These are phyloP conservation scores for Anarsia innoxiella DNA, from an alignment of 2,888 invertebrate species.

Conservation along the genomic window DNA sequence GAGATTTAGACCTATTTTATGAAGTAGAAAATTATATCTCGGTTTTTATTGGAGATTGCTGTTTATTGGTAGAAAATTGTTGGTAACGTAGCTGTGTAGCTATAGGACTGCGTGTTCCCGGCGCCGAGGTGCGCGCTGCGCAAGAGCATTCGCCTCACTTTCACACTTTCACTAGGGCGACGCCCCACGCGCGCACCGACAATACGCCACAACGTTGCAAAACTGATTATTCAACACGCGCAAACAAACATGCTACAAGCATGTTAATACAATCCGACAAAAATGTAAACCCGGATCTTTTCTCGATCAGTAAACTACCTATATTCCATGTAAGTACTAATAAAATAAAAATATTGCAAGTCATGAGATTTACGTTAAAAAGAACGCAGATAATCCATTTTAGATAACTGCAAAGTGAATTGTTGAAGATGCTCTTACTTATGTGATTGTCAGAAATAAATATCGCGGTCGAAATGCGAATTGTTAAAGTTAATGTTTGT, in stretches of 20 bases:
- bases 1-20: too few species aligned
- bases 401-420: slow-evolving; percentile 39
- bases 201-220: slow-evolving; percentile 49
- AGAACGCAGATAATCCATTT: slow-evolving; percentile 39
- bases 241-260: slow-evolving; percentile 7
- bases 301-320: too few species aligned
- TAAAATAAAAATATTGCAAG: slow-evolving; percentile 33
- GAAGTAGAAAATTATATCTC: too few species aligned
- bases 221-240: slow-evolving; percentile 61
- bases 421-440: slow-evolving; percentile 31
- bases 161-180: slow-evolving; percentile 74
- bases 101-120: too few species aligned
- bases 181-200: slow-evolving; percentile 47
- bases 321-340: too few species aligned
- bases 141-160: slow-evolving; percentile 69
- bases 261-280: slow-evolving; percentile 12
- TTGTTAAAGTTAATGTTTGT: slow-evolving; percentile 38
- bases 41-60: too few species aligned
- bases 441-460: slow-evolving; percentile 36
- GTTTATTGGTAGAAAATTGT: too few species aligned
- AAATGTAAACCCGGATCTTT: slow-evolving; percentile 15
- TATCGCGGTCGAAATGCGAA: slow-evolving; percentile 35
- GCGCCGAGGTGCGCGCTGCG: slow-evolving; percentile 10
- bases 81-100: too few species aligned
- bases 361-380: slow-evolving; percentile 33